phyloP scores from a whole-genome alignment of 1,140 invertebrate genomes.

The Conus betulinus region DNA sequence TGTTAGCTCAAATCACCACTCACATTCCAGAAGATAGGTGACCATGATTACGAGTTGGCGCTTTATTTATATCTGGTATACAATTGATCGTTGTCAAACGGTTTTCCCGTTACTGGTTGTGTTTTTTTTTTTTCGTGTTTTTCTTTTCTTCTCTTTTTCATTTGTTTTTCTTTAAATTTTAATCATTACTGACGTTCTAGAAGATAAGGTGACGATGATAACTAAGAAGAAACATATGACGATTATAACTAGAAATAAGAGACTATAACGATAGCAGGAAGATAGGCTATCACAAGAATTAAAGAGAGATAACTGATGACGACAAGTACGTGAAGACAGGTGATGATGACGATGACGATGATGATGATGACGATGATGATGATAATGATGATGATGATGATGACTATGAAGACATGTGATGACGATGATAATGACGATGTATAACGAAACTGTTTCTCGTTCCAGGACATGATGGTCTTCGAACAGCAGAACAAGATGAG shows the following conservation, averaged over 20 bases:
- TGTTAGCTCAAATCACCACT: too few relatives aligned
- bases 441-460: background rate
- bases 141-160: too few relatives aligned
- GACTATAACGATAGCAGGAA: background rate
- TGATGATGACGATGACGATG: background rate
- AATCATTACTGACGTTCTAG: too few relatives aligned
- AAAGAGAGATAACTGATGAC: background rate
- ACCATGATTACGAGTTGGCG: too few relatives aligned
- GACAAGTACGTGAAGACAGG: background rate
- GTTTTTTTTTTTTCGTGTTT: too few relatives aligned
- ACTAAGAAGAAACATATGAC: background rate
- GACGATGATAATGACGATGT: constrained; percentile 6
- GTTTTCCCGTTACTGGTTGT: too few relatives aligned
- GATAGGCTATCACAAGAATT: background rate
- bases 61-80: too few relatives aligned
- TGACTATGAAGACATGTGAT: background rate
- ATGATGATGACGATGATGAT: constrained; percentile 33
- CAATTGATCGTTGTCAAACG: too few relatives aligned
- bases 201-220: background rate
- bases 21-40: too few relatives aligned
- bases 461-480: background rate
- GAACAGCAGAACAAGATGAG: background rate
- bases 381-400: constrained; percentile 28
- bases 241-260: too few relatives aligned
- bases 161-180: too few relatives aligned